Evolutionary conservation across 2,797 vertebrate species (phyloP).

Genomic region (Acipenser transmontanus): DNA sequence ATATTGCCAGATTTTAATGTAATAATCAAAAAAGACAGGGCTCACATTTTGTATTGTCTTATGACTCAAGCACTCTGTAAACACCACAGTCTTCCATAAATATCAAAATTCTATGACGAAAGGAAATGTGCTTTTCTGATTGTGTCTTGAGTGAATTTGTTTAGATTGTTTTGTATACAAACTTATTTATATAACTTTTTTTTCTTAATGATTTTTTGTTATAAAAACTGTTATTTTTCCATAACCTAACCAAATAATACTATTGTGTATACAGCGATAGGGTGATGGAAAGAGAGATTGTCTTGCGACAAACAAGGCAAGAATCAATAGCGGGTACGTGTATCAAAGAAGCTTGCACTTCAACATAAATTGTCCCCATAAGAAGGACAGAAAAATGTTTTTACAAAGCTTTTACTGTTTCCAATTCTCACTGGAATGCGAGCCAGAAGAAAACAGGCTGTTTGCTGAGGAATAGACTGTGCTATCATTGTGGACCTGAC

Average conservation of each 20-base stretch:
- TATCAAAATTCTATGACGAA: too few species aligned
- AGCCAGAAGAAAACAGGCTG: constrained; percentile 68
- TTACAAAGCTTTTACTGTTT: constrained; percentile 71
- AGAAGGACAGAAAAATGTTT: constrained; percentile 78
- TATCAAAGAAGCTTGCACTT: constrained; percentile 61
- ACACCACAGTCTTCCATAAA: too few species aligned
- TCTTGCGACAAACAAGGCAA: constrained; percentile 54
- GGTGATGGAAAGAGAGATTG: constrained; percentile 50
- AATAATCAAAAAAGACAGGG: too few species aligned
- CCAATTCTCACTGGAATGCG: constrained; percentile 72
- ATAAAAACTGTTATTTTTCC: neutral
- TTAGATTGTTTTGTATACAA: too few species aligned
- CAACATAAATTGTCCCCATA: constrained; percentile 70
- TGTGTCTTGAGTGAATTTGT: too few species aligned
- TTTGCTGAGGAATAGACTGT: constrained; percentile 71
- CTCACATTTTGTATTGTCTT: too few species aligned
- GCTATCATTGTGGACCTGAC: constrained; percentile 61
- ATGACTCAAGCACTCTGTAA: too few species aligned
- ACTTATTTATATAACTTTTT: too few species aligned
- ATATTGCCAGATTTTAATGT: too few species aligned
- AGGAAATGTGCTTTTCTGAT: too few species aligned
- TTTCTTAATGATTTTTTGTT: neutral
- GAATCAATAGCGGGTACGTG: constrained; percentile 64
- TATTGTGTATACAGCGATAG: neutral
- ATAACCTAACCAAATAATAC: neutral